Evolutionary conservation across 2,113 vertebrate species (phyloP).

Genomic region (Notechis scutatus): DNA sequence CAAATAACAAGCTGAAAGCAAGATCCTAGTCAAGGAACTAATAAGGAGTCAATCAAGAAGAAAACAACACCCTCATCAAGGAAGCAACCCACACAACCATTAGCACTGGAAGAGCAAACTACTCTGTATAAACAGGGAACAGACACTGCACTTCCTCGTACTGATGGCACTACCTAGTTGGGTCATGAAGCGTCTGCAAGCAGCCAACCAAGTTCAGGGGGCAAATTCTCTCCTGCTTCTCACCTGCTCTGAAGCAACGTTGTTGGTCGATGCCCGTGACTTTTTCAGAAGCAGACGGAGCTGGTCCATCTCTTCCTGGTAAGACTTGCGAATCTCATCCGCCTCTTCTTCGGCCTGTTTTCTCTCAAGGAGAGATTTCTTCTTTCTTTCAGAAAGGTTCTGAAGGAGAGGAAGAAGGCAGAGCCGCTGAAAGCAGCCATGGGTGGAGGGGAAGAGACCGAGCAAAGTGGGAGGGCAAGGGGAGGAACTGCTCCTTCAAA

Average conservation of each 20-base stretch:
- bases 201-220: background rate
- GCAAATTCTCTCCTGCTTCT: background rate
- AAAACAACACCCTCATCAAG: background rate
- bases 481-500: background rate
- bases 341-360: constrained; percentile 85
- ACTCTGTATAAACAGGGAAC: background rate
- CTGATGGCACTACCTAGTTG: background rate
- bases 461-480: background rate
- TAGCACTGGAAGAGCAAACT: background rate
- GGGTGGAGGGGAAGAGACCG: background rate
- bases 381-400: constrained; percentile 87
- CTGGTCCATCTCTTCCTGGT: constrained; percentile 82
- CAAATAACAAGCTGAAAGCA: background rate
- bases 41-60: background rate
- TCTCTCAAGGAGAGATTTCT: constrained; percentile 82
- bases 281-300: constrained; percentile 82
- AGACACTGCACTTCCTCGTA: background rate
- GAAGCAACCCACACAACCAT: background rate
- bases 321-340: constrained; percentile 79
- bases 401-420: constrained; percentile 45
- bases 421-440: background rate
- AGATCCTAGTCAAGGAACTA: background rate
- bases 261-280: constrained; percentile 78
- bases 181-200: background rate
- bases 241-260: constrained; percentile 84